Base-by-base conservation (phyloP, 2,797 vertebrate genomes). In the Natrix natrix region DNA sequence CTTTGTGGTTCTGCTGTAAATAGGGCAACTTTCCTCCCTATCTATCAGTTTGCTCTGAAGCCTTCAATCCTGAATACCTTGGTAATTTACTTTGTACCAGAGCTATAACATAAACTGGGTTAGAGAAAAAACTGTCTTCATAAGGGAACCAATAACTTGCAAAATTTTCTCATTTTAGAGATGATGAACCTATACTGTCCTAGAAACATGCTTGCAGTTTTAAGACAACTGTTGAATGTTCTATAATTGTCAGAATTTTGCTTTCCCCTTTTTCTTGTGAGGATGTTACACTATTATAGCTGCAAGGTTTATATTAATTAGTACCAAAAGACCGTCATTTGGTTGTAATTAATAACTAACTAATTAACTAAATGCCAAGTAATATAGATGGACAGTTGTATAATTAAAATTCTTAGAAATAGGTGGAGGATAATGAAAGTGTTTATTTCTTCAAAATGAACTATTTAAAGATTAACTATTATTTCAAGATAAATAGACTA, bases 401-500 rank as follows among this genome's bases (percentile, higher is more conserved):
- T 94, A 95, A 91, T 94, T 96, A 95, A 94, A 94, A 95, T 94
- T 43, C 83, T 91, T 96, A 96, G 95, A 92, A 95, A 96, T 93
- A 93, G 95, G 93, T 96, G 95, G 89, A 93, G 91, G 89, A 93
- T 55, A 26, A 83, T 57, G 59, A 93, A 94, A 95, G 92, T 92
- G 4, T 12, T 95, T 94, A 59, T 48, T 56, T 92, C 52, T 52
- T 92, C 56, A 86, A 78, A 43, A 24, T 20, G 4, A 55, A 60
- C 57, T 32, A 60, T 3, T 22, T 37, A 55, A 48, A 28, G 10
- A 57, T 54, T 87, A 28, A 60, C 78, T 61, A 78, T 16, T 13
- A 83, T 57, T 14, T 8, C 57, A 57, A 7, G 56, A 37, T 59
- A 57, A 5, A n/a, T 60, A 56, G 22, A 57, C 4, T 95, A 94